phyloP scores from a whole-genome alignment of 2,113 vertebrate species.

The Heliornis fulica region DNA sequence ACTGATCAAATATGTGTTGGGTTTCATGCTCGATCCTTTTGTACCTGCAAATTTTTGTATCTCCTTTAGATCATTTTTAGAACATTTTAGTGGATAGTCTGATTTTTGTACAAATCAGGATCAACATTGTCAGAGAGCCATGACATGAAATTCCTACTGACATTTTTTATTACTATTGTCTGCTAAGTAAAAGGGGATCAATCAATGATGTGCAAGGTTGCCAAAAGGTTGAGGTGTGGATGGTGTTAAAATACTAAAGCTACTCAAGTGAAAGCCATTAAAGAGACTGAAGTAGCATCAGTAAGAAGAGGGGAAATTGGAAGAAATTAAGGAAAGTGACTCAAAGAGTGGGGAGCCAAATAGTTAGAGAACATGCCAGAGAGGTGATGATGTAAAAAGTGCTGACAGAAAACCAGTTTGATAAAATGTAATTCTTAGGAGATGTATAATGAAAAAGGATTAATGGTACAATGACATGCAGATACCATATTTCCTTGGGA shows the following conservation, averaged over 20 bases:
- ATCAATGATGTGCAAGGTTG: not conserved
- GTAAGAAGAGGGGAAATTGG: not conserved
- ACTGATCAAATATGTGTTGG: not conserved
- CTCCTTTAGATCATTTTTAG: not conserved
- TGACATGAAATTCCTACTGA: not conserved
- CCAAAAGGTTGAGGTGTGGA: not conserved
- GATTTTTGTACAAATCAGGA: not conserved
- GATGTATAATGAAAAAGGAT: not conserved
- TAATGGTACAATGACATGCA: not conserved
- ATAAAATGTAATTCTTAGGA: not conserved
- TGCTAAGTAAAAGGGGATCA: not conserved
- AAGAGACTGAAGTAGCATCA: not conserved
- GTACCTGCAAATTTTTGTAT: not conserved
- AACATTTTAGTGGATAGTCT: not conserved
- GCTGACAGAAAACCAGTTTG: not conserved
- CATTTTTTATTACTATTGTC: not conserved
- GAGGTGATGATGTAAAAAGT: not conserved
- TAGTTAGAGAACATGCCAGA: not conserved
- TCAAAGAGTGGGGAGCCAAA: not conserved
- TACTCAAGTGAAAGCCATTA: not conserved
- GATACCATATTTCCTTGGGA: not conserved
- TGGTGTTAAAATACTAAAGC: not conserved
- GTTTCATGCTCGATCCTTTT: not conserved
- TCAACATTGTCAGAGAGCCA: no score
- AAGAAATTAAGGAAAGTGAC: not conserved